These are phyloP conservation scores for Sebastes taczanowskii DNA, from an alignment of 2,797 vertebrate genomes.

Conservation along the genomic window DNA sequence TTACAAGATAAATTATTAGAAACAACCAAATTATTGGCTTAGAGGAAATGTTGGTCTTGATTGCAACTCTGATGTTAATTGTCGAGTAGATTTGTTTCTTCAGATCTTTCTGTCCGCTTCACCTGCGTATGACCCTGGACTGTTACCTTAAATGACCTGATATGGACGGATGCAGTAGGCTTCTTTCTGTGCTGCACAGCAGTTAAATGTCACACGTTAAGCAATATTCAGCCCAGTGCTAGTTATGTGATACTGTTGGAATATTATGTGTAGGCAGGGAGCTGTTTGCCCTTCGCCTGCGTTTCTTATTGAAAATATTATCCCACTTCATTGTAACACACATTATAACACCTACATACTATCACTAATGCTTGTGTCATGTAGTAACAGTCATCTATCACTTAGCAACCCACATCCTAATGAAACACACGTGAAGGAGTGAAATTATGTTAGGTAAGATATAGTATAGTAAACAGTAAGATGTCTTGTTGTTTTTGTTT, in stretches of 20 bases:
- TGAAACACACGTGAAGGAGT: neutral
- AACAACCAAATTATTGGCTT: neutral
- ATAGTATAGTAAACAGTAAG: neutral
- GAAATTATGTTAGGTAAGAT: neutral
- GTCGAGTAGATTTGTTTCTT: neutral
- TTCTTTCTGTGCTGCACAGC: neutral
- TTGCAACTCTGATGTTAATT: neutral
- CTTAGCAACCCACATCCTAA: neutral
- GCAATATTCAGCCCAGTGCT: neutral
- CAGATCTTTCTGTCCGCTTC: neutral
- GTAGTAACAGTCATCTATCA: constrained; percentile 1
- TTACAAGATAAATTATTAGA: neutral
- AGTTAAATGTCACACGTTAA: neutral
- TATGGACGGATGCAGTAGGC: neutral
- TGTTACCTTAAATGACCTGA: neutral
- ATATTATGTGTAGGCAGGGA: constrained; percentile 10
- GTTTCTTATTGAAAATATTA: neutral
- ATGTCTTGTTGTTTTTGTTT: neutral
- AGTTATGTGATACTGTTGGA: constrained; percentile 3
- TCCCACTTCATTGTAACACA: neutral
- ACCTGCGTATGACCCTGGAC: neutral
- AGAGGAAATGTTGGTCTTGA: neutral
- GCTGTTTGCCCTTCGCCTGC: neutral
- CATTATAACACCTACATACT: constrained; percentile 22
- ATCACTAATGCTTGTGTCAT: constrained; percentile 1